Evolutionary conservation across 2,888 invertebrate genomes (phyloP).

Genomic region (Zygogramma bicolorata): DNA sequence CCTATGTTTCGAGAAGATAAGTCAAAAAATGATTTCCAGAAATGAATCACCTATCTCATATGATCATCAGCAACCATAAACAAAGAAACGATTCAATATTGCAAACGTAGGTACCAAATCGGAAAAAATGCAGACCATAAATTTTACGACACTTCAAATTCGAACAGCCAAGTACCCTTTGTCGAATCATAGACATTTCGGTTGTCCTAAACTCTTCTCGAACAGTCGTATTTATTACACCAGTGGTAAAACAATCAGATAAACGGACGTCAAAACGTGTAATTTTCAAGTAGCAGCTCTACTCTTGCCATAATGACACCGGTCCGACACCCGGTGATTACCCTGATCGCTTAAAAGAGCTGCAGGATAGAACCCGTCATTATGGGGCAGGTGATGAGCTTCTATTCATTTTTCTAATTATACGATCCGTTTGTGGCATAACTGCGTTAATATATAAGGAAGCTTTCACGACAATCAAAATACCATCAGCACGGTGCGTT

Average conservation of each 20-base stretch:
- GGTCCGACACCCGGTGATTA: slow-evolving; percentile 50
- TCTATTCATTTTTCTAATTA: slow-evolving; percentile 60
- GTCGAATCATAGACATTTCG: neutral
- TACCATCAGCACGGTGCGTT: slow-evolving; percentile 40
- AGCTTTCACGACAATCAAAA: slow-evolving; percentile 52
- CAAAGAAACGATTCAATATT: no score
- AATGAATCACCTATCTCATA: no score
- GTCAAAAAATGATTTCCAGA: no score
- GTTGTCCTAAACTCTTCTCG: neutral
- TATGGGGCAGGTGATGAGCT: slow-evolving; percentile 58
- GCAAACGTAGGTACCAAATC: no score
- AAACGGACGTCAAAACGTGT: slow-evolving; percentile 44
- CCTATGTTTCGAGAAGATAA: no score
- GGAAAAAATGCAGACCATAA: no score
- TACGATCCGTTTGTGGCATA: slow-evolving; percentile 33
- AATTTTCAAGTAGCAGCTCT: slow-evolving; percentile 53
- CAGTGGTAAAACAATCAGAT: slow-evolving; percentile 45
- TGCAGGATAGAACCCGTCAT: slow-evolving; percentile 60
- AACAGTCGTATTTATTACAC: slow-evolving; percentile 15
- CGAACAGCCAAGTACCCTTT: neutral
- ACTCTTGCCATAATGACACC: slow-evolving; percentile 52
- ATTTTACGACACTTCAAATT: neutral
- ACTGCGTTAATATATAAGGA: slow-evolving; percentile 35
- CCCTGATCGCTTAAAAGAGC: slow-evolving; percentile 42
- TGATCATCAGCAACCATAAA: no score